Evolutionary conservation across 2,797 vertebrate genomes (phyloP), one percentile per base, ranked within the genome.

Genomic region (Potorous gilbertii): DNA sequence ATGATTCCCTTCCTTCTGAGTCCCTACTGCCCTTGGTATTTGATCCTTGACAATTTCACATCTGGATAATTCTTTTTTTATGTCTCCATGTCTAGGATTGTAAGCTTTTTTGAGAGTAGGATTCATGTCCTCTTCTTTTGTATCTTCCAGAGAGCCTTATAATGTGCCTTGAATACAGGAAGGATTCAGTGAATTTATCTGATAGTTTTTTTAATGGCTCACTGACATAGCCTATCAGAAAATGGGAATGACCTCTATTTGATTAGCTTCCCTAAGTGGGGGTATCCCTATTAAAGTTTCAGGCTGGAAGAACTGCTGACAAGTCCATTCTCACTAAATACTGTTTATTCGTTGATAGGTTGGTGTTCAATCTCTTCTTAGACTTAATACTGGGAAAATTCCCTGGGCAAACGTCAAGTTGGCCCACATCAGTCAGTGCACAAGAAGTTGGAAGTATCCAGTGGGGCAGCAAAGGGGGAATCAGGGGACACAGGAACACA

Each of bases 251-350:
- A 50, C 74, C 74, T 87, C 74, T 87, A 87, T 28, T 46, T 87
- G 74, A 87, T 87, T 87, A 87, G 74, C 74, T 87, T 50, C 40
- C 74, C 74, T 87, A 87, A 87, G 74, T 87, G 40, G 74, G 74
- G 74, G 74, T 87, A 46, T 87, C 74, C 74, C 74, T 87, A 50
- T 87, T 87, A 87, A 87, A 46, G 74, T 24, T 34, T 87, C 40
- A 87, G 40, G 40, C 40, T 87, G 74, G 40, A 87, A 87, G 40
- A 87, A 87, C 74, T 87, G 74, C 74, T 87, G 74, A 50, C 40
- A 50, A 87, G 40, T 87, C 9, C 74, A 50, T 87, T 87, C 40
- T 87, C 74, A 87, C 74, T 87, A 87, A 87, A 87, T 50, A 50
- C 74, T 87, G 24, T 87, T 87, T 46, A 87, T 50, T 87, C 2